Evolutionary conservation across 1,140 invertebrate genomes (phyloP).

Genomic region (Zaprionus taronus): DNA sequence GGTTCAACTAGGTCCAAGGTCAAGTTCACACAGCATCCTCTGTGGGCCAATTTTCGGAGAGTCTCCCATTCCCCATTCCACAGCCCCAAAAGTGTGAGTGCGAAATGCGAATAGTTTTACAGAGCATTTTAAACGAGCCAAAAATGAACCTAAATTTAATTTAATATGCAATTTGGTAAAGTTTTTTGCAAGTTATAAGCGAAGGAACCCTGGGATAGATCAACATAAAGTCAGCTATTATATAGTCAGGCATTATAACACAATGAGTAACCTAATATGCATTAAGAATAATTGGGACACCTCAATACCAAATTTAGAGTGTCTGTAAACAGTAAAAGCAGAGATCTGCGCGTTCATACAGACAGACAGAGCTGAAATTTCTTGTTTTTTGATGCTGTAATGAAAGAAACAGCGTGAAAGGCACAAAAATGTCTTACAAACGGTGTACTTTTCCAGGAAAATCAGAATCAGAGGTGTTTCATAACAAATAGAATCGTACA

Average conservation of each 20-base stretch:
- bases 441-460: neutral
- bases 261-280: no score
- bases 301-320: neutral
- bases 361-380: neutral
- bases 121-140: neutral
- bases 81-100: neutral
- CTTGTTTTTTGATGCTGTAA: neutral
- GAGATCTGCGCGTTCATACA: neutral
- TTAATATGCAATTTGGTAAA: neutral
- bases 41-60: neutral
- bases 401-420: no score
- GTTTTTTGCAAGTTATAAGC: no score
- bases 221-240: neutral
- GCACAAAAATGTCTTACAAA: no score
- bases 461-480: neutral
- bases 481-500: neutral
- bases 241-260: neutral
- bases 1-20: neutral
- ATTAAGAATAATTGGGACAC: neutral
- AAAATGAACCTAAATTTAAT: neutral
- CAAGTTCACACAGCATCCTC: slow-evolving; percentile 1
- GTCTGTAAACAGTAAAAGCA: neutral
- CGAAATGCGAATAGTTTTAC: neutral
- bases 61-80: neutral
- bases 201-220: neutral